Evolutionary conservation across 2,797 vertebrate genomes (phyloP).

Genomic region (Passerculus sandwichensis): DNA sequence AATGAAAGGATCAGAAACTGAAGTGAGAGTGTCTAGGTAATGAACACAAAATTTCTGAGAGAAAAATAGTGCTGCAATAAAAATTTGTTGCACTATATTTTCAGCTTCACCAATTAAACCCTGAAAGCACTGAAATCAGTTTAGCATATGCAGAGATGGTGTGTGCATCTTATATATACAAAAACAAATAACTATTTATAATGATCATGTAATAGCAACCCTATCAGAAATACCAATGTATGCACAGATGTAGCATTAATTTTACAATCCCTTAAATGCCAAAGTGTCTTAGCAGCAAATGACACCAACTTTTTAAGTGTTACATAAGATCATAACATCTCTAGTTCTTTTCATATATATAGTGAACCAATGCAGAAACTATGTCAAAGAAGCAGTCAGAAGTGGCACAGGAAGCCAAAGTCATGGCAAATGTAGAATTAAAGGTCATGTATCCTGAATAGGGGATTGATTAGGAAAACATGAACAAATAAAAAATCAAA

Average conservation of each 20-base stretch:
- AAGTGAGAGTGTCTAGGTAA: slow-evolving; percentile 2
- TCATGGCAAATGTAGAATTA: background rate
- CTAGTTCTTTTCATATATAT: background rate
- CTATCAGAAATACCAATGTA: background rate
- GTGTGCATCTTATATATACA: background rate
- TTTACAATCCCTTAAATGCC: background rate
- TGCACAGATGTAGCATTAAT: background rate
- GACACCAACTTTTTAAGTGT: background rate
- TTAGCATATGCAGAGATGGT: background rate
- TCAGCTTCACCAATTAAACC: background rate
- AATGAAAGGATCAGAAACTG: background rate
- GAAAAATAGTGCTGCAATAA: background rate
- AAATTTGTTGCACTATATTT: background rate
- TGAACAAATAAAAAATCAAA: background rate
- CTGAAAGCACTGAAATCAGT: background rate
- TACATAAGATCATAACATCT: background rate
- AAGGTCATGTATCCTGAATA: background rate
- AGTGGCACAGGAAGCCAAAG: background rate
- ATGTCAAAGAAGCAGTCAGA: background rate
- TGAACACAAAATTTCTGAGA: background rate
- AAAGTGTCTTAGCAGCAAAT: background rate
- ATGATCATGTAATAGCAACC: background rate
- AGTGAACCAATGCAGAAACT: background rate
- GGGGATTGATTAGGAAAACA: background rate
- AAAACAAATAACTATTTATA: background rate